These are phyloP conservation scores for Drosophila lowei DNA, from an alignment of 1,140 invertebrate genomes.

Conservation along the genomic window DNA sequence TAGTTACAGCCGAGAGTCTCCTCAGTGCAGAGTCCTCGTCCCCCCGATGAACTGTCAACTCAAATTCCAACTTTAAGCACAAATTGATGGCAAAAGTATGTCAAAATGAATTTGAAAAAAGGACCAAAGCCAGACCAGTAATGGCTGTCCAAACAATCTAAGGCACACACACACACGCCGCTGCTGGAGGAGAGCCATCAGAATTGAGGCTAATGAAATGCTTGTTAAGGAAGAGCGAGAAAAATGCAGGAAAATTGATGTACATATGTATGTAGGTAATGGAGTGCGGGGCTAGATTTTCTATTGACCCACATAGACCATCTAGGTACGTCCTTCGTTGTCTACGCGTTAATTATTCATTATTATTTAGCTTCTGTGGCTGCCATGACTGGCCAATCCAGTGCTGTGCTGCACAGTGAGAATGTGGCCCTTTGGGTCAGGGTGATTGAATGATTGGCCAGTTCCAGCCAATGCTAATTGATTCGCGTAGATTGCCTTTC, in stretches of 20 bases:
- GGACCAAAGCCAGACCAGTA: no score
- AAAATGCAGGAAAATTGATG: constrained; percentile 27
- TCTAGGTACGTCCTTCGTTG: not conserved
- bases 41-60: no score
- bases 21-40: not conserved
- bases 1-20: constrained; percentile 10
- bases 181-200: constrained; percentile 27
- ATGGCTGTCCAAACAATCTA: constrained; percentile 30
- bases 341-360: constrained; percentile 58
- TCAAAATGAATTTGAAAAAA: no score
- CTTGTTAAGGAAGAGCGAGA: constrained; percentile 67
- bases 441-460: constrained; percentile 26
- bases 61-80: no score
- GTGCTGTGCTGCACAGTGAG: no score
- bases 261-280: not conserved
- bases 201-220: constrained; percentile 75
- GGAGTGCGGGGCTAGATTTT: constrained; percentile 21
- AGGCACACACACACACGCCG: not conserved
- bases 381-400: constrained; percentile 36
- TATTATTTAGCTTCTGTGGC: constrained; percentile 50
- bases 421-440: constrained; percentile 53
- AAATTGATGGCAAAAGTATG: no score
- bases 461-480: constrained; percentile 31
- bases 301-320: constrained; percentile 42
- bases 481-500: not conserved